These are phyloP conservation scores for Dastarcus helophoroides DNA, from an alignment of 2,888 invertebrate genomes.

Conservation along the genomic window DNA sequence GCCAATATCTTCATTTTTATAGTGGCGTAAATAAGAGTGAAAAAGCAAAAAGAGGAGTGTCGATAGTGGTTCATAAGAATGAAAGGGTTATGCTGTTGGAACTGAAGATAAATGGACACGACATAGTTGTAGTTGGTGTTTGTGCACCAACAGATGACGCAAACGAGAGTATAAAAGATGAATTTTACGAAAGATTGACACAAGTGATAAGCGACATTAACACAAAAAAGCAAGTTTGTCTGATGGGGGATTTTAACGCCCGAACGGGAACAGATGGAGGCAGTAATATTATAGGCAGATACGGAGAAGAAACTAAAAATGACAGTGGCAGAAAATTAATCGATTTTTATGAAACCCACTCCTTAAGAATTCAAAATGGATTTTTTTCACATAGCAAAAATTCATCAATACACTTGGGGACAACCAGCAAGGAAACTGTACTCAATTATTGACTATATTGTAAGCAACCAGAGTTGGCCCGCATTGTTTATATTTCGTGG, in stretches of 20 bases:
- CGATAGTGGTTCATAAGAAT: too few relatives aligned
- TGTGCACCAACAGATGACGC: not conserved
- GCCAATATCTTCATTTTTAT: not conserved
- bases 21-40: not conserved
- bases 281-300: not conserved
- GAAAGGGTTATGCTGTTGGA: too few relatives aligned
- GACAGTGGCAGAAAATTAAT: not conserved
- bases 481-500: too few relatives aligned
- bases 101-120: too few relatives aligned
- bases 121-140: too few relatives aligned
- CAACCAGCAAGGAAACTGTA: slow-evolving; percentile 1
- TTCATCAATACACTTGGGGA: slow-evolving; percentile 1
- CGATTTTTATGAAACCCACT: not conserved
- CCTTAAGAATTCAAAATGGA: not conserved
- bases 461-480: too few relatives aligned
- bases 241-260: slow-evolving; percentile 2
- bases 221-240: not conserved
- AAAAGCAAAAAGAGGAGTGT: slow-evolving; percentile 4
- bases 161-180: not conserved
- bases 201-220: not conserved
- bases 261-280: not conserved
- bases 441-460: slow-evolving; percentile 3
- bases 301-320: not conserved
- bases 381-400: slow-evolving; percentile 3
- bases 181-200: not conserved